Evolutionary conservation across 2,888 invertebrate genomes (phyloP), one percentile per base, ranked within the genome.

Genomic region (Coecobrya sp.): DNA sequence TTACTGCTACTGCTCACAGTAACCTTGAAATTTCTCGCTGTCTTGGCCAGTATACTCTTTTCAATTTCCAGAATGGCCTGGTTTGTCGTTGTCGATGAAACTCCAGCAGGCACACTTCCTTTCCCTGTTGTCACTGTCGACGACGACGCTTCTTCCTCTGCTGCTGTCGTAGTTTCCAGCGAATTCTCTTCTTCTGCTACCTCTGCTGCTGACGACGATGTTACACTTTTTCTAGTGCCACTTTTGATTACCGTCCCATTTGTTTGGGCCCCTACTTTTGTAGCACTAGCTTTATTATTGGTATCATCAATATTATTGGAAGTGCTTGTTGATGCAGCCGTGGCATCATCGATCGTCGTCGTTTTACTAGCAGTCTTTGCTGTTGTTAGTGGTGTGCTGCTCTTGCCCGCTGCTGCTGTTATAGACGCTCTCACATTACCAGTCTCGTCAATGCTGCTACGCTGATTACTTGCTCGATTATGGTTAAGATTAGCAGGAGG

Each of bases 61-160:
- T 90, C 90, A 62, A 90, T 90, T 85, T 90, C 90, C 22, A 90
- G 25, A 30, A 89, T 11, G n/a, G 68, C 70, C 22, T 62, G 22
- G n/a, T 79, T 45, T 7, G 42, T 65, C 30, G 62, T 59, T 59
- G 79, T 45, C 8, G 73, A 30, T 13, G 68, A 68, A 3, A 68
- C 68, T 16, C 36, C 11, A 2, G 73, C 2, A 7, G 89, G 13
- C 52, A 59, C 36, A 86, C 22, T n/a, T 49, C 8, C 86, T 52
- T 79, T 42, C 16, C 59, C 49, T 7, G 27, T 25, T 45, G 19
- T 59, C 79, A 73, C 85, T 52, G 30, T 19, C 19, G 70, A 52
- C 82, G 36, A 4, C 19, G 22, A 7, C 19, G 52, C 11, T 27
- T 81, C 36, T 82, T 13, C 36, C 4, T 13, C 36, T 68, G 16